Evolutionary conservation across 2,888 invertebrate species (phyloP).

Genomic region (Panzeria rudis): DNA sequence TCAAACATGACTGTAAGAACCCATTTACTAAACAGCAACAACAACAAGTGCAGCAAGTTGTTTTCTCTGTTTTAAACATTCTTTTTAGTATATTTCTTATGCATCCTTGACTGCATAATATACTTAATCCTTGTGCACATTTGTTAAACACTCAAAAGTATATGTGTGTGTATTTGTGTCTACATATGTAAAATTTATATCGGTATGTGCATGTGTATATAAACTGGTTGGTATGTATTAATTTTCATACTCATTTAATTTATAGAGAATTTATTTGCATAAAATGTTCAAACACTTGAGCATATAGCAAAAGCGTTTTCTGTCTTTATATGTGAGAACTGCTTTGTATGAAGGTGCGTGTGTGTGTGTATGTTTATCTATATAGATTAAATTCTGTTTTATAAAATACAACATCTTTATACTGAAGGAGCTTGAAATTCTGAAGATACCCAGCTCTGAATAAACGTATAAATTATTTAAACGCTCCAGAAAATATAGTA

Average conservation of each 20-base stretch:
- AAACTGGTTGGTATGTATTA: conserved; percentile 47
- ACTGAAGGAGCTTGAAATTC: no score
- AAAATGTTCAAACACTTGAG: conserved; percentile 59
- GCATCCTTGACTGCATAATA: conserved; percentile 68
- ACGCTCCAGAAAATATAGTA: no score
- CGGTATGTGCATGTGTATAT: conserved; percentile 4
- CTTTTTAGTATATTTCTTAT: conserved; percentile 50
- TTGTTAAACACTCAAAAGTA: conserved; percentile 55
- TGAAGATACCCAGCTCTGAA: background rate
- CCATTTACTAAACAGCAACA: conserved; percentile 46
- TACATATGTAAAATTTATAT: background rate
- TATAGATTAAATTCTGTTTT: no score
- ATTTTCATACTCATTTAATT: conserved; percentile 59
- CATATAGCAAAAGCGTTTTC: conserved; percentile 24
- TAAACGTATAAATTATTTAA: background rate
- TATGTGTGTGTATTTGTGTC: background rate
- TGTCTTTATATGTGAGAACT: background rate
- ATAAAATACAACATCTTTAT: no score
- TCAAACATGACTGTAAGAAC: conserved; percentile 46
- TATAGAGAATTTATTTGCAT: conserved; percentile 60
- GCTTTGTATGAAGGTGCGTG: background rate
- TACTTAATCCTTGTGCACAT: conserved; percentile 66
- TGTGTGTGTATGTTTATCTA: background rate
- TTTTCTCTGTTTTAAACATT: conserved; percentile 37
- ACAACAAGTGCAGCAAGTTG: conserved; percentile 7